Evolutionary conservation across 53 echinoderm and acorn worm genomes (phyloP).

Genomic region (Luidia sarsii): DNA sequence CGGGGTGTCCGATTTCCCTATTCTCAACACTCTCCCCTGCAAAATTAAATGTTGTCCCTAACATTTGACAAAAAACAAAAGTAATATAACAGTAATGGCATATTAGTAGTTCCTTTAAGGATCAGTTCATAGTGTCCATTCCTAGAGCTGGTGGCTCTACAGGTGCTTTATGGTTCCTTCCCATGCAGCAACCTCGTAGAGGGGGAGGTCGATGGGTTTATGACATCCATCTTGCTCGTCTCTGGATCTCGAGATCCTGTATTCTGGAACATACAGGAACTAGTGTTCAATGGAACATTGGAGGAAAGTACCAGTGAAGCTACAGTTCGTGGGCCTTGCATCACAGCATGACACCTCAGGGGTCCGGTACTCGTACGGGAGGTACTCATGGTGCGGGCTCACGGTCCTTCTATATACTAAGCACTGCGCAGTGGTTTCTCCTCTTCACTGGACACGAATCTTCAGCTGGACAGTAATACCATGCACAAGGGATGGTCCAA

Average conservation of each 20-base stretch:
- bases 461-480: neutral
- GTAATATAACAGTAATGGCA: neutral
- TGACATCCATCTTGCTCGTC: neutral
- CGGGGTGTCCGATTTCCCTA: too few relatives aligned
- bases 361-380: too few relatives aligned
- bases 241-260: neutral
- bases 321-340: neutral
- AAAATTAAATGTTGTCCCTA: too few relatives aligned
- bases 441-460: neutral
- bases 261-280: neutral
- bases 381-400: neutral
- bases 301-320: neutral
- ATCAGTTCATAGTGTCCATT: neutral
- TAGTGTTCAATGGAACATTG: neutral
- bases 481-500: neutral
- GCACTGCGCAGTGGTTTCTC: constrained; percentile 1
- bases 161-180: constrained; percentile 14
- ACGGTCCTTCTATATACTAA: neutral
- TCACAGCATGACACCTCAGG: neutral
- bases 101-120: neutral
- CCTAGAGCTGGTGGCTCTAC: constrained; percentile 10
- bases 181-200: neutral
- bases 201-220: neutral
- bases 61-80: neutral
- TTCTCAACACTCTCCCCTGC: too few relatives aligned